Evolutionary conservation across 2,888 invertebrate genomes (phyloP).

Genomic region (Trilocha varians): DNA sequence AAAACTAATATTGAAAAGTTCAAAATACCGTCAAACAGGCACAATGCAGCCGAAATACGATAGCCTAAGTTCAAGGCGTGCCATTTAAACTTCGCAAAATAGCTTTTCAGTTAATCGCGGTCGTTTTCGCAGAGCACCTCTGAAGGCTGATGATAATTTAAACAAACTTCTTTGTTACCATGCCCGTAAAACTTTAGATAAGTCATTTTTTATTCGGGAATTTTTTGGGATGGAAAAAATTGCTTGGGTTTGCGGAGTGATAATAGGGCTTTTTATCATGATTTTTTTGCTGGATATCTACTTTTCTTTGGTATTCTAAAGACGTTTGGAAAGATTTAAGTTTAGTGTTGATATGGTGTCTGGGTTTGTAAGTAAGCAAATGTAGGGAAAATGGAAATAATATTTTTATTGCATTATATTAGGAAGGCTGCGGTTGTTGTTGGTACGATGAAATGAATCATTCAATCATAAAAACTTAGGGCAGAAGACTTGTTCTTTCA

Average conservation of each 20-base stretch:
- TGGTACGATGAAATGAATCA: no score
- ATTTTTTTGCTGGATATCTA: no score
- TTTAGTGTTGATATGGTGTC: no score
- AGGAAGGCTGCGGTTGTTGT: no score
- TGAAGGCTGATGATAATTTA: conserved; percentile 36
- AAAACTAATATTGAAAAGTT: conserved; percentile 28
- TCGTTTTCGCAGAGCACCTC: conserved; percentile 31
- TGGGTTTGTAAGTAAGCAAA: no score
- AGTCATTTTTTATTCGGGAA: not conserved
- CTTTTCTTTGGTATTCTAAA: no score
- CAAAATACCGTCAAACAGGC: conserved; percentile 24
- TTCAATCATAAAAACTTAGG: no score
- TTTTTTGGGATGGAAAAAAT: not conserved
- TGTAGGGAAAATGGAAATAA: no score
- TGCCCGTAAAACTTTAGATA: conserved; percentile 1
- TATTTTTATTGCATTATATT: no score
- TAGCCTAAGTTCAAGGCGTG: conserved; percentile 44
- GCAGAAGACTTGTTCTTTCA: no score
- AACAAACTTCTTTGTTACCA: conserved; percentile 25
- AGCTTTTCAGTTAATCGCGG: conserved; percentile 61
- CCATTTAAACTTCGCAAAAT: conserved; percentile 60
- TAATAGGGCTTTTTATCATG: no score
- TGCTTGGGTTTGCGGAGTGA: not conserved
- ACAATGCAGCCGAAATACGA: conserved; percentile 53
- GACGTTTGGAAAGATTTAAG: no score